Evolutionary conservation across 2,888 invertebrate genomes (phyloP), one percentile per base, ranked within the genome.

Genomic region (Dimorphilus gyrociliatus): DNA sequence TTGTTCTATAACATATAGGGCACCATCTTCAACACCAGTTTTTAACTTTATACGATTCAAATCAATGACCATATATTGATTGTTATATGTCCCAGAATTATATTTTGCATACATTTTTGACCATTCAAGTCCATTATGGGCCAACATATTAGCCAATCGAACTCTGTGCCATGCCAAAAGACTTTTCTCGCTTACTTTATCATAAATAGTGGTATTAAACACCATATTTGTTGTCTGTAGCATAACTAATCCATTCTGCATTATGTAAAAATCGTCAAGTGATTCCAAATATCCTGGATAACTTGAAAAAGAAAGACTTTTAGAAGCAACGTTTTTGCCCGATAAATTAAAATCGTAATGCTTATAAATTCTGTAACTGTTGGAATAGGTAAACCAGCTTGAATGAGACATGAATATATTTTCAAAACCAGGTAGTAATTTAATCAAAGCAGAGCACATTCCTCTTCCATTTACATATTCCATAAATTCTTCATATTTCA

Each of bases 81-180:
- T 60, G 39, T 60, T 60, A 39, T 60, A 60, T 1, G 60, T 59
- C 0, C 59, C 58, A 32, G 55, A 55, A 36, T 60, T 60, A 25
- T 50, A 45, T 23, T 39, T 31, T 10, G 42, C 26, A 19, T 60
- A 38, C 12, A 45, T 33, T 5, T 39, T 23, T 7, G 47, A 43
- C 60, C 60, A 60, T 23, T 59, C 45, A 25, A 40, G 33, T 15
- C 60, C 59, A 19, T 27, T 37, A 16, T 39, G 33, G 4, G 60
- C 53, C 51, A 60, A 48, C 47, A 53, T 51, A 37, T 53, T 55
- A 10, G 59, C 54, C 3, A 56, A 43, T 19, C 56, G 39, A 6
- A 55, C 53, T 16, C 60, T 35, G 29, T 58, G 53, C 53, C 58
- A 60, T 13, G 57, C 52, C 23, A 59, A 42, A 21, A 60, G 35